Conservation (phyloP, 2,797 vertebrate species). For the Morus bassanus region DNA sequence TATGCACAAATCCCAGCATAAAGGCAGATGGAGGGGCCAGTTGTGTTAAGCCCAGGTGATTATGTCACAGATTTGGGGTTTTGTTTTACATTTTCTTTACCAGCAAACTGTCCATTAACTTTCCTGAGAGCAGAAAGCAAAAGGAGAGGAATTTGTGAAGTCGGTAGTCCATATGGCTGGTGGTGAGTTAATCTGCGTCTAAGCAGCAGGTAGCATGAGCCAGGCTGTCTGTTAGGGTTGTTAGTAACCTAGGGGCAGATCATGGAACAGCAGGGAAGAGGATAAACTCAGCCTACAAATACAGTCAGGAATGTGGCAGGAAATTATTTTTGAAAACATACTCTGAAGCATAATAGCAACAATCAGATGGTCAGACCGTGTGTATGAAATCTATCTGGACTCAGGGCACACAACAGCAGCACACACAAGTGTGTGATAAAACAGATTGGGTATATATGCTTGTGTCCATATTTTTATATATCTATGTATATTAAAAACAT, state of each 20-base stretch:
- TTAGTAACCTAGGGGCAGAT: slow-evolving; percentile 81
- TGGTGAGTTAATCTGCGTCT: slow-evolving; percentile 77
- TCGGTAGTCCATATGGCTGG: slow-evolving; percentile 81
- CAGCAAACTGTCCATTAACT: slow-evolving; percentile 74
- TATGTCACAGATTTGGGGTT: slow-evolving; percentile 57
- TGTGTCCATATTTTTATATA: neutral
- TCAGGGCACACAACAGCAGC: neutral
- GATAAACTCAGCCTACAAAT: slow-evolving; percentile 79
- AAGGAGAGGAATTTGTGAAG: slow-evolving; percentile 80
- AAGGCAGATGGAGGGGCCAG: slow-evolving; percentile 75
- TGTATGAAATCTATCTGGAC: slow-evolving; percentile 55
- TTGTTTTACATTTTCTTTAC: slow-evolving; percentile 38
- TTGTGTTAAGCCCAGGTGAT: slow-evolving; percentile 66
- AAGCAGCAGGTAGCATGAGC: slow-evolving; percentile 80
- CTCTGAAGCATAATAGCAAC: slow-evolving; percentile 71
- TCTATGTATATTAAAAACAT: neutral
- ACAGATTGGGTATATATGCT: neutral
- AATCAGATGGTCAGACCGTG: slow-evolving; percentile 57
- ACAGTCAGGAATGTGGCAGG: slow-evolving; percentile 82
- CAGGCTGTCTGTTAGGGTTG: slow-evolving; percentile 80
- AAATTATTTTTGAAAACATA: slow-evolving; percentile 80
- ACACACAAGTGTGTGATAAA: neutral
- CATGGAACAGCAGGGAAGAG: slow-evolving; percentile 81
- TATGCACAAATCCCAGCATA: neutral
- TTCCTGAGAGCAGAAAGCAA: slow-evolving; percentile 68